phyloP scores from a whole-genome alignment of 2,797 vertebrate genomes.

The Scyliorhinus canicula region DNA sequence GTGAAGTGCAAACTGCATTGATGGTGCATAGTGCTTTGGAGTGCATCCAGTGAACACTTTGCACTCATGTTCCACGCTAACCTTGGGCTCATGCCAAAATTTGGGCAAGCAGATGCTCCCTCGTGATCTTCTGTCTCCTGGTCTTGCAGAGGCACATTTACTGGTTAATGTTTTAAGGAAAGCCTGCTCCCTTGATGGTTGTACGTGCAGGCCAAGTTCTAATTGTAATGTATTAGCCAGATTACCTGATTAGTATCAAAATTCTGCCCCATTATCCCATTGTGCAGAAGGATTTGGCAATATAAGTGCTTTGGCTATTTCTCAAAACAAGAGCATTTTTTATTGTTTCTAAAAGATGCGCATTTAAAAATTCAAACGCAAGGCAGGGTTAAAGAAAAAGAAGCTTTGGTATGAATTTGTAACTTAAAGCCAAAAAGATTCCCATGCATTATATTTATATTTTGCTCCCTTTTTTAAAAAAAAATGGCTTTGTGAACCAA shows the following conservation, averaged over 20 bases:
- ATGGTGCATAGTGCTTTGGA: neutral
- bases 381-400: neutral
- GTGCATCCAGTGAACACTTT: conserved; percentile 7
- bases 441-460: neutral
- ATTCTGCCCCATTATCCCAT: conserved; percentile 6
- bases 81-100: neutral
- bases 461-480: neutral
- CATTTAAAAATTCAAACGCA: neutral
- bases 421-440: neutral
- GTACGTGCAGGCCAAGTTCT: neutral
- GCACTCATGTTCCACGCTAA: neutral
- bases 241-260: conserved; percentile 24
- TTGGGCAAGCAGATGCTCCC: conserved; percentile 16
- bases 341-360: neutral
- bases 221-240: conserved; percentile 25
- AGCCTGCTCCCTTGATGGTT: neutral
- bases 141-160: conserved; percentile 6
- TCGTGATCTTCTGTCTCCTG: neutral
- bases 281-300: neutral
- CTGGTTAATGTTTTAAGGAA: conserved; percentile 8
- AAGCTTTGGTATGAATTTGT: neutral
- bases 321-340: neutral
- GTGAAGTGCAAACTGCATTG: neutral
- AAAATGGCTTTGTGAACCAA: neutral
- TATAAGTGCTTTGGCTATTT: neutral